These are phyloP conservation scores for Zapornia atra DNA, from an alignment of 2,113 vertebrate genomes.

Conservation along the genomic window DNA sequence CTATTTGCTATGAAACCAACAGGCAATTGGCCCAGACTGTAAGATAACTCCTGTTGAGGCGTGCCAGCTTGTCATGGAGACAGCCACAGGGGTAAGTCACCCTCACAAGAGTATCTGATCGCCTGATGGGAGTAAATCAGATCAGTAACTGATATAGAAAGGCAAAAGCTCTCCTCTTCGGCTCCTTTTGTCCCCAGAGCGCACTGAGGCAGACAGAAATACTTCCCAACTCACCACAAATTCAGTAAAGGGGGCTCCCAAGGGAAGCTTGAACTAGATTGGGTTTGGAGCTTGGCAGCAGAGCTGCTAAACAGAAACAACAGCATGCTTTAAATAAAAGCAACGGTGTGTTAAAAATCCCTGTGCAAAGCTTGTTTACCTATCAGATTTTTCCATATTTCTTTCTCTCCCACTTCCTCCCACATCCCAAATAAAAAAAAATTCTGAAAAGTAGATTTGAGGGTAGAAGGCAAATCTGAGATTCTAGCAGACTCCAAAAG, in stretches of 20 bases:
- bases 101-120: background rate
- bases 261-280: background rate
- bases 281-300: slow-evolving; percentile 11
- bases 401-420: background rate
- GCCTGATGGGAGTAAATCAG: background rate
- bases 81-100: background rate
- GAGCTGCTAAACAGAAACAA: slow-evolving; percentile 4
- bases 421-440: background rate
- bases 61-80: background rate
- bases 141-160: background rate
- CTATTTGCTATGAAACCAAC: background rate
- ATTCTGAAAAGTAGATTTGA: background rate
- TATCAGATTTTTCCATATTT: background rate
- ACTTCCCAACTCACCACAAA: slow-evolving; percentile 9
- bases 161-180: background rate
- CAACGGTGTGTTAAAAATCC: background rate
- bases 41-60: background rate
- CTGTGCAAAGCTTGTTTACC: background rate
- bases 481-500: background rate
- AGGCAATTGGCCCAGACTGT: background rate
- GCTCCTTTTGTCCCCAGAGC: background rate
- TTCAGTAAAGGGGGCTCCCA: slow-evolving; percentile 16
- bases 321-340: slow-evolving; percentile 34
- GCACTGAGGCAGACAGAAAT: background rate
- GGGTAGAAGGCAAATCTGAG: background rate